These are phyloP conservation scores for Pogonocichla stellata DNA, from an alignment of 2,113 vertebrate genomes.

Conservation along the genomic window DNA sequence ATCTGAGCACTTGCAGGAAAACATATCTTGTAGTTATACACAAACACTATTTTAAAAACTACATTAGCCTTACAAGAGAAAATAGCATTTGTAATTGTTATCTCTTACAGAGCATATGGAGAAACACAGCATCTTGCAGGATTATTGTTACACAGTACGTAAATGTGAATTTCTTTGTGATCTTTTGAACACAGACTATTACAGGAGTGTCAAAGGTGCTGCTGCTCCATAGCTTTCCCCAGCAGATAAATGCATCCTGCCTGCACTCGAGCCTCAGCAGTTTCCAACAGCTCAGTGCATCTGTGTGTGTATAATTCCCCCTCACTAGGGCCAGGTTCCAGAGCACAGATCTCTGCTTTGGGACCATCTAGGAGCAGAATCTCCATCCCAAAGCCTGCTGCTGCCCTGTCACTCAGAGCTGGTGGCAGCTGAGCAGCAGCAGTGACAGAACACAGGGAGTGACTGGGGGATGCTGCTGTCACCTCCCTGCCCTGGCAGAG, in stretches of 20 bases:
- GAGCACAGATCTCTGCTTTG: not conserved
- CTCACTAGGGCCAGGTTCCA: not conserved
- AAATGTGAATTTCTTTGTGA: not conserved
- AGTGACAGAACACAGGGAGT: not conserved
- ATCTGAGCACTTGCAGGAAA: not conserved
- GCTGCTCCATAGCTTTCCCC: not conserved
- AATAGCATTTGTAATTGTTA: slow-evolving; percentile 22
- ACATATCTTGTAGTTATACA: not conserved
- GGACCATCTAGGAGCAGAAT: too few relatives aligned
- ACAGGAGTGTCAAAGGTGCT: not conserved
- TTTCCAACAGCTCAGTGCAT: not conserved
- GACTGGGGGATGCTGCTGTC: not conserved
- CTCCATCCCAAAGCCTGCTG: not conserved
- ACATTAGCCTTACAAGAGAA: not conserved
- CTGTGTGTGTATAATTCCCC: not conserved
- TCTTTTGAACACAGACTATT: not conserved
- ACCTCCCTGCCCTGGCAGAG: not conserved
- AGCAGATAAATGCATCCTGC: not conserved
- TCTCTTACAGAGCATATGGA: not conserved
- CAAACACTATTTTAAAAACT: slow-evolving; percentile 3
- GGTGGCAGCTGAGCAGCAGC: not conserved
- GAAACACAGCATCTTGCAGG: not conserved
- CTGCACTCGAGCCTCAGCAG: not conserved
- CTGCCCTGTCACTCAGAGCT: not conserved
- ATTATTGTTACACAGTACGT: not conserved